A percentile compares a stretch with the other conserved stretches of the same genome.
These are phyloP conservation scores for Hermetia illucens DNA, from an alignment of 1,140 invertebrate species.

Conservation along the genomic window DNA sequence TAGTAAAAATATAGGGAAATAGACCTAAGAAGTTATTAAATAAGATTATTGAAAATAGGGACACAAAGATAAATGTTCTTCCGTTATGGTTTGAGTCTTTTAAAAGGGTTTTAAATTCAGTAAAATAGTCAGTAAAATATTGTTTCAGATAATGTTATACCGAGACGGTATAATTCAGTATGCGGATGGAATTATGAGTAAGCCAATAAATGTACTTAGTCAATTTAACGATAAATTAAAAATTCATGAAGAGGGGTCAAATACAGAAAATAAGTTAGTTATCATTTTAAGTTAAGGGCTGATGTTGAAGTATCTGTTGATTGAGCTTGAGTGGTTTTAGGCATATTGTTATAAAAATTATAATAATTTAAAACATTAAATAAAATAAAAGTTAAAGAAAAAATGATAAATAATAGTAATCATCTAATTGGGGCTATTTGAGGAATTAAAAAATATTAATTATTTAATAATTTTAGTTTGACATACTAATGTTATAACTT, in stretches of 20 bases:
- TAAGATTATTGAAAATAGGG: constrained; percentile 38
- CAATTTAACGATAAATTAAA: constrained; percentile 37
- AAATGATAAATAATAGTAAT: constrained; percentile 34
- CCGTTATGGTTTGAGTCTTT: constrained; percentile 27
- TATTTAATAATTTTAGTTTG: constrained; percentile 40
- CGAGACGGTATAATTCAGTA: constrained; percentile 36
- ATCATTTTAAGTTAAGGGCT: constrained; percentile 37
- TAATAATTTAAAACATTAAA: constrained; percentile 35
- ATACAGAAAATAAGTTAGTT: constrained; percentile 39
- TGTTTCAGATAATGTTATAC: constrained; percentile 30
- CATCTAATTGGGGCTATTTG: constrained; percentile 38
- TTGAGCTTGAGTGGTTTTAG: constrained; percentile 17
- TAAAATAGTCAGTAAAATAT: constrained; percentile 30
- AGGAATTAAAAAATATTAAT: constrained; percentile 38
- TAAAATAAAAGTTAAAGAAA: constrained; percentile 33
- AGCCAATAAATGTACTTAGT: constrained; percentile 32
- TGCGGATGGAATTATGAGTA: constrained; percentile 32
- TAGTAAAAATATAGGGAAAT: constrained; percentile 52
- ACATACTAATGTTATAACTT: constrained; percentile 38
- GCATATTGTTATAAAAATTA: constrained; percentile 18
- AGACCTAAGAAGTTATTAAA: constrained; percentile 48
- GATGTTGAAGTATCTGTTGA: constrained; percentile 26
- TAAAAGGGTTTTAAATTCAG: constrained; percentile 37
- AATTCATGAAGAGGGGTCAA: constrained; percentile 33
- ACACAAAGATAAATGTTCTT: constrained; percentile 35